Conservation (phyloP, 2,888 invertebrate genomes). For the Drosophila parthenogenetica region DNA sequence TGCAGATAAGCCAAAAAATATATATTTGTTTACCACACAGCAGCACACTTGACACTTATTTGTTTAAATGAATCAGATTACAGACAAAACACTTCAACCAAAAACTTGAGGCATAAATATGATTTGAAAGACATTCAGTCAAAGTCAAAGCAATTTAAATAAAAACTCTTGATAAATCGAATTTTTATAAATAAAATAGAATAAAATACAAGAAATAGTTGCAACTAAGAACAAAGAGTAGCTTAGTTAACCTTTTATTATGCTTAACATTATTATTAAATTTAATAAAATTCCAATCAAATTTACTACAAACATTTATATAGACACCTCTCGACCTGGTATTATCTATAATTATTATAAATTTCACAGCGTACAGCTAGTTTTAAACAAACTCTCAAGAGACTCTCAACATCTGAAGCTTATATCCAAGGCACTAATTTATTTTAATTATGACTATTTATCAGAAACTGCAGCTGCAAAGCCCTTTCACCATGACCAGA, state of each 20-base stretch:
- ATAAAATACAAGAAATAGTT: too few relatives aligned
- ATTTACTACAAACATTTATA: not conserved
- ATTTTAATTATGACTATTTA: conserved; percentile 60
- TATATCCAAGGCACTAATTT: conserved; percentile 48
- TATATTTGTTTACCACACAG: conserved; percentile 43
- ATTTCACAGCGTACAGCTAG: not conserved
- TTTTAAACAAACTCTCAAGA: conserved; percentile 10
- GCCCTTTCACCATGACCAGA: conserved; percentile 63
- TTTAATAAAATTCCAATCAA: not conserved
- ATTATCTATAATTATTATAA: not conserved
- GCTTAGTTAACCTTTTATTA: too few relatives aligned
- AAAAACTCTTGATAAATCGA: not conserved
- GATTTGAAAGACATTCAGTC: not conserved
- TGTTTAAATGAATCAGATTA: conserved; percentile 46
- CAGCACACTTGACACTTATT: conserved; percentile 46
- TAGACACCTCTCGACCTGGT: too few relatives aligned
- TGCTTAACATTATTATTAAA: too few relatives aligned
- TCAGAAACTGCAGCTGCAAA: conserved; percentile 41
- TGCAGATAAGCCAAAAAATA: conserved; percentile 52
- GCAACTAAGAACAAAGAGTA: too few relatives aligned
- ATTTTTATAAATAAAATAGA: too few relatives aligned
- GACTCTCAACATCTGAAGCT: conserved; percentile 9
- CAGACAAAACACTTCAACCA: conserved; percentile 5
- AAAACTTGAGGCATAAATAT: conserved; percentile 5
- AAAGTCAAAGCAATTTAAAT: not conserved